phyloP scores from a whole-genome alignment of 2,113 vertebrate genomes.

The Paratilapia polleni region DNA sequence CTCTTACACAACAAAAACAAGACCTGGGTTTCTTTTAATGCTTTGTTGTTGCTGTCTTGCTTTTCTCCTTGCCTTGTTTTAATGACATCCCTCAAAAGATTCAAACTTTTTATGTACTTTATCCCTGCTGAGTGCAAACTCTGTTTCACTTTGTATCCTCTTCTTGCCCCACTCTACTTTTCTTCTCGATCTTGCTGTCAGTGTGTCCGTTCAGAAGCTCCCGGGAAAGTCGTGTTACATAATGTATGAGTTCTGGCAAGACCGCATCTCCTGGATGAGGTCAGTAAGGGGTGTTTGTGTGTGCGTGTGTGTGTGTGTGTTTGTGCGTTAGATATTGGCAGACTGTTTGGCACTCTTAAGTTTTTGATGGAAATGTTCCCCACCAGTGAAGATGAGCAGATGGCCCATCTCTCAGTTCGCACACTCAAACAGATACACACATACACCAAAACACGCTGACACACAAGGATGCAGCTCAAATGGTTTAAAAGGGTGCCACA shows the following conservation, averaged over 20 bases:
- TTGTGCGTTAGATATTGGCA: conserved; percentile 54
- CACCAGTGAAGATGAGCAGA: conserved; percentile 69
- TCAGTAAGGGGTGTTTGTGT: conserved; percentile 66
- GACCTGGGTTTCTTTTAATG: neutral
- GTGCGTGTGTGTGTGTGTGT: conserved; percentile 42
- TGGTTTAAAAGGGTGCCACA: conserved; percentile 7
- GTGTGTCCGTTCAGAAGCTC: conserved; percentile 90
- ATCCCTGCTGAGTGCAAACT: conserved; percentile 16
- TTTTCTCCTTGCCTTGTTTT: neutral
- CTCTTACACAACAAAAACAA: neutral
- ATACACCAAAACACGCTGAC: conserved; percentile 4
- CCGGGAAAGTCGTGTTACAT: conserved; percentile 86
- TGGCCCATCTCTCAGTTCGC: conserved; percentile 54
- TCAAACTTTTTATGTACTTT: neutral
- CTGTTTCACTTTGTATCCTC: conserved; percentile 13
- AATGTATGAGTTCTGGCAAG: conserved; percentile 94
- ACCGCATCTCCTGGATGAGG: conserved; percentile 95
- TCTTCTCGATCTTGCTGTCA: conserved; percentile 61
- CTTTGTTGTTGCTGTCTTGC: neutral
- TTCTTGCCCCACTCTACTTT: conserved; percentile 38
- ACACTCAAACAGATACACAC: conserved; percentile 17
- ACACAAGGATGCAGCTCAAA: neutral
- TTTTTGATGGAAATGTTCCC: conserved; percentile 67
- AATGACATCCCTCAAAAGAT: conserved; percentile 8
- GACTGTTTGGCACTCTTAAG: conserved; percentile 63